phyloP scores from a whole-genome alignment of 2,797 vertebrate genomes.

The Mormyrops boulengeri region DNA sequence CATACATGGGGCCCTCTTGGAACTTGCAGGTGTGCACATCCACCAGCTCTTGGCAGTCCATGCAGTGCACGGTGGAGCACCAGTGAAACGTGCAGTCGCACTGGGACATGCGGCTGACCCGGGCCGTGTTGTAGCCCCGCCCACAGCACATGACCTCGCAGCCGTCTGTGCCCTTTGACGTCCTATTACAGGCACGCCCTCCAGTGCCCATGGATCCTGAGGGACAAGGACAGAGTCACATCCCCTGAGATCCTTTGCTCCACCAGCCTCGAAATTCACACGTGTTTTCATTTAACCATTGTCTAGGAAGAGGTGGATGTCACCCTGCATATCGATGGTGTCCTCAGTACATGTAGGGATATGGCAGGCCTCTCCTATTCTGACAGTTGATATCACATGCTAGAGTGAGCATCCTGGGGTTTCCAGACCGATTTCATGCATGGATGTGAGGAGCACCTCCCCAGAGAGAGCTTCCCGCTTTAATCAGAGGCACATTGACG shows the following conservation, averaged over 20 bases:
- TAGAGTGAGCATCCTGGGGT: conserved; percentile 53
- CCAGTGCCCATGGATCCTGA: conserved; percentile 82
- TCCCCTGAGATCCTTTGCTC: neutral
- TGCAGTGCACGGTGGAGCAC: conserved; percentile 88
- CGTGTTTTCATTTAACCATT: neutral
- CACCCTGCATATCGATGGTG: neutral
- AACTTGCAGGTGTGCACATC: conserved; percentile 89
- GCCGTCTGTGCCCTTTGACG: conserved; percentile 78
- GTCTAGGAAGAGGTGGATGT: neutral
- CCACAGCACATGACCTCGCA: conserved; percentile 97
- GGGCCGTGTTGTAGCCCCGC: conserved; percentile 85
- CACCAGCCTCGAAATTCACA: neutral
- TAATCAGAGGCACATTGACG: neutral
- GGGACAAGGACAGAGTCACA: neutral
- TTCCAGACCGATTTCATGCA: conserved; percentile 65
- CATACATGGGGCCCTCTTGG: conserved; percentile 59
- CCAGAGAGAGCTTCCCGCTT: neutral
- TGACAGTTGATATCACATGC: conserved; percentile 59
- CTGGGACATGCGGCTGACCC: conserved; percentile 75
- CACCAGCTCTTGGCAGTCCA: conserved; percentile 82
- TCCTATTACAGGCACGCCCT: conserved; percentile 80
- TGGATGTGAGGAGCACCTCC: conserved; percentile 39
- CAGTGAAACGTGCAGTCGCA: conserved; percentile 97
- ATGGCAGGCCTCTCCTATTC: neutral
- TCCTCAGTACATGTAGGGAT: neutral